Conservation (phyloP, 1,140 invertebrate species). For the Monomorium pharaonis region DNA sequence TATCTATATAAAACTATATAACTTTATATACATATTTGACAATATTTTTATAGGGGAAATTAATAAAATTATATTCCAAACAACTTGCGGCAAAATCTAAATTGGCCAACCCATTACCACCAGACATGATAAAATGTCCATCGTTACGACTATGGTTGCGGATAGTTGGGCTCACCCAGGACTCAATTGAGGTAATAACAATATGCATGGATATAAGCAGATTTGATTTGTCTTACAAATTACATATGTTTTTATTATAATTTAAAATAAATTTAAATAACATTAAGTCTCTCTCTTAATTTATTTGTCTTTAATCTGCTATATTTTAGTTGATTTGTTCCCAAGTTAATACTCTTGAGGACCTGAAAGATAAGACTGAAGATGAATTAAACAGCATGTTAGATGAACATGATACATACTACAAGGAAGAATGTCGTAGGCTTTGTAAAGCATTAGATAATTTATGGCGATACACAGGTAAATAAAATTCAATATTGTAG, state of each 20-base stretch:
- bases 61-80: conserved; percentile 96
- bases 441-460: conserved; percentile 93
- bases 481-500: conserved; percentile 53
- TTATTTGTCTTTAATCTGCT: conserved; percentile 20
- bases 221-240: conserved; percentile 12
- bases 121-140: conserved; percentile 89
- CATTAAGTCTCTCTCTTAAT: not conserved
- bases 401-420: conserved; percentile 87
- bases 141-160: conserved; percentile 95
- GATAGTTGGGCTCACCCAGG: conserved; percentile 92
- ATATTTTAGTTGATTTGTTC: conserved; percentile 85
- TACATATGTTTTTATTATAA: not conserved
- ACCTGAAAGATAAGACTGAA: conserved; percentile 93
- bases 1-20: too few species aligned
- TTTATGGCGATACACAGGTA: conserved; percentile 93
- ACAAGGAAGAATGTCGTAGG: conserved; percentile 92
- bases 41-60: conserved; percentile 91
- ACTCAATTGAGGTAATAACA: conserved; percentile 88
- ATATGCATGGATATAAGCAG: not conserved
- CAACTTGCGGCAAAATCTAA: conserved; percentile 94
- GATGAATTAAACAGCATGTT: conserved; percentile 92
- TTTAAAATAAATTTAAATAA: not conserved
- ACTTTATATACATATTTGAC: too few species aligned
- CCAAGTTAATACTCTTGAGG: conserved; percentile 90
- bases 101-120: conserved; percentile 87